phyloP scores from a whole-genome alignment of 2,888 invertebrate species.

The Strigamia maritima region DNA sequence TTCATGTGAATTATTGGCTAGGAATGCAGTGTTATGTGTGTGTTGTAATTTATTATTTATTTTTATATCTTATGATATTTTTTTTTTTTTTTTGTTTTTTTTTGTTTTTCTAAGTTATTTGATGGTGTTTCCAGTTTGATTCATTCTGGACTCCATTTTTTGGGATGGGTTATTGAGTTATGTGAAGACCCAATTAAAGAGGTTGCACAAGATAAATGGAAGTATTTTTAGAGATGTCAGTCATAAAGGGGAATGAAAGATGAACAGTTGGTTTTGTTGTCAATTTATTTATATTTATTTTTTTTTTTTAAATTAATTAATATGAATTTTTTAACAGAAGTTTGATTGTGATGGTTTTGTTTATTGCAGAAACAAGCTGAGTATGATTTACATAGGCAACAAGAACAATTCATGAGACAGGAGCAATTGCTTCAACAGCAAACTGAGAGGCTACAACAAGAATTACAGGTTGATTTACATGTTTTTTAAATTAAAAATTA shows the following conservation, averaged over 20 bases:
- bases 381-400: constrained; percentile 42
- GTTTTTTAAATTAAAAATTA: neutral
- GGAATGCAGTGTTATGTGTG: neutral
- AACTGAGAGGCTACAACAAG: constrained; percentile 60
- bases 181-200: too few relatives aligned
- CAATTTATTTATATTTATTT: too few relatives aligned
- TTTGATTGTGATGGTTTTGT: neutral
- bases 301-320: too few relatives aligned
- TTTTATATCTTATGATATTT: neutral
- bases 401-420: constrained; percentile 56
- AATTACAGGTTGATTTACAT: constrained; percentile 50
- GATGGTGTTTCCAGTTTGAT: too few relatives aligned
- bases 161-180: too few relatives aligned
- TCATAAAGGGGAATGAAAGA: too few relatives aligned
- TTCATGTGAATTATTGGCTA: neutral
- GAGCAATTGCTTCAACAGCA: constrained; percentile 61
- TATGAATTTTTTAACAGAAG: neutral
- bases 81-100: too few relatives aligned
- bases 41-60: neutral
- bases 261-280: too few relatives aligned
- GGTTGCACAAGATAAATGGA: too few relatives aligned
- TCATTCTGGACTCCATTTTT: too few relatives aligned
- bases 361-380: neutral
- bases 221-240: too few relatives aligned
- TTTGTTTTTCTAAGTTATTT: too few relatives aligned